These are phyloP conservation scores for Pterocles burchelli DNA, from an alignment of 2,113 vertebrate species.

Conservation along the genomic window DNA sequence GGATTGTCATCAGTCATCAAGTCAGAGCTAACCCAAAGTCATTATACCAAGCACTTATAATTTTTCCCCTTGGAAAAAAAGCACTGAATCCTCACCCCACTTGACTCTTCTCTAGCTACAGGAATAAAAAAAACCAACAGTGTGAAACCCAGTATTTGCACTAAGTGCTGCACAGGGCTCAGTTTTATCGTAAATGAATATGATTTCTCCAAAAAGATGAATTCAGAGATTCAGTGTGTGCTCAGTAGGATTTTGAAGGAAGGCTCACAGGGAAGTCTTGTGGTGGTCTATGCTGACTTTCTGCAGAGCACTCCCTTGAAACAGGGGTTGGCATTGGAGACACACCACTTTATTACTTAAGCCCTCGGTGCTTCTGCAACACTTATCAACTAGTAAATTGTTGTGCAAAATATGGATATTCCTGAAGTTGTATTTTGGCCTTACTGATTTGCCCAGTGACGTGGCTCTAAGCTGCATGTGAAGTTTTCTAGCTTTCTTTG, in stretches of 20 bases:
- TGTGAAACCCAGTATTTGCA: neutral
- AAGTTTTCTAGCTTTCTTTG: neutral
- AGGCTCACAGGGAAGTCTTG: neutral
- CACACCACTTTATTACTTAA: neutral
- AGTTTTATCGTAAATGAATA: neutral
- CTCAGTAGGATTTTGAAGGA: neutral
- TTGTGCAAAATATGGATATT: neutral
- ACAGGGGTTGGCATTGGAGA: neutral
- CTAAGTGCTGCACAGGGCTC: neutral
- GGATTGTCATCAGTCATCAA: slow-evolving; percentile 31
- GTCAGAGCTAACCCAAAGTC: neutral
- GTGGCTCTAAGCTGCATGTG: neutral
- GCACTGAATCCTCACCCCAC: neutral
- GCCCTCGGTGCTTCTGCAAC: accelerated
- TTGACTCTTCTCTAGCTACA: neutral
- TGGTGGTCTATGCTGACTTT: neutral
- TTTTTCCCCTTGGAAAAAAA: neutral
- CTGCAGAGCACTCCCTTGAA: neutral
- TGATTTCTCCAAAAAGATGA: neutral
- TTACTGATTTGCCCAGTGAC: neutral
- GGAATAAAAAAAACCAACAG: neutral
- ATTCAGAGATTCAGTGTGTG: neutral
- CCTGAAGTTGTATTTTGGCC: neutral
- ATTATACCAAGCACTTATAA: neutral
- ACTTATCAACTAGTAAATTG: neutral